phyloP scores from a whole-genome alignment of 2,113 vertebrate species.

The Cercocebus atys region DNA sequence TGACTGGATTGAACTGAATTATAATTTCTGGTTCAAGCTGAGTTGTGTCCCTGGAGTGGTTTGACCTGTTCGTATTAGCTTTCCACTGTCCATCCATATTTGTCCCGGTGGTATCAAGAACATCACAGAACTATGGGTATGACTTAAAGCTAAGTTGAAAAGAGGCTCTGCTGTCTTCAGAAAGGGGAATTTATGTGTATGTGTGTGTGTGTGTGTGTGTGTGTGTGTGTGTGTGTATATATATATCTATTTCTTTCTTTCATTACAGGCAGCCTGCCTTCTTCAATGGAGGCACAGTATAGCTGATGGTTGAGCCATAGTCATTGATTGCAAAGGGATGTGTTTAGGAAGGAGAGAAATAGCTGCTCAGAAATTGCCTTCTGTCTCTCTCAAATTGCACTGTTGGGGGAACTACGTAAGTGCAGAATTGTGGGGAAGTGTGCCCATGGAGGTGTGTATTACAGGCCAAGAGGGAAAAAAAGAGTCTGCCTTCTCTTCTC shows the following conservation, averaged over 20 bases:
- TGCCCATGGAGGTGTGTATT: background rate
- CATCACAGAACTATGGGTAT: background rate
- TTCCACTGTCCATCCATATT: background rate
- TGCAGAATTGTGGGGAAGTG: background rate
- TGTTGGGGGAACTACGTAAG: no score
- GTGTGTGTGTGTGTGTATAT: accelerated
- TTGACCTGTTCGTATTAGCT: background rate
- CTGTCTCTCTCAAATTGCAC: background rate
- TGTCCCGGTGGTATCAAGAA: background rate
- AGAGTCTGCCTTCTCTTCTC: background rate
- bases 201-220: no score
- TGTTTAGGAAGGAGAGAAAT: background rate
- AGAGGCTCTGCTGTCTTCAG: background rate
- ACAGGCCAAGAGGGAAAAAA: background rate
- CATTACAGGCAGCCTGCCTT: background rate
- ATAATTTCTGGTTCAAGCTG: background rate
- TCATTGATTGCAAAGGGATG: background rate
- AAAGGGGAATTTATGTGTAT: background rate
- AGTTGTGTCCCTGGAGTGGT: background rate
- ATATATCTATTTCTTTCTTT: no score
- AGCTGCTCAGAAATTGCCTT: background rate
- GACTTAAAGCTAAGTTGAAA: background rate
- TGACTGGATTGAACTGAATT: background rate
- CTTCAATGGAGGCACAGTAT: background rate
- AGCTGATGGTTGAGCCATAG: background rate